A percentile compares a stretch with the other conserved stretches of the same genome.
Evolutionary conservation across 2,888 invertebrate species (phyloP).

Genomic region (Drosophila tanythrix): DNA sequence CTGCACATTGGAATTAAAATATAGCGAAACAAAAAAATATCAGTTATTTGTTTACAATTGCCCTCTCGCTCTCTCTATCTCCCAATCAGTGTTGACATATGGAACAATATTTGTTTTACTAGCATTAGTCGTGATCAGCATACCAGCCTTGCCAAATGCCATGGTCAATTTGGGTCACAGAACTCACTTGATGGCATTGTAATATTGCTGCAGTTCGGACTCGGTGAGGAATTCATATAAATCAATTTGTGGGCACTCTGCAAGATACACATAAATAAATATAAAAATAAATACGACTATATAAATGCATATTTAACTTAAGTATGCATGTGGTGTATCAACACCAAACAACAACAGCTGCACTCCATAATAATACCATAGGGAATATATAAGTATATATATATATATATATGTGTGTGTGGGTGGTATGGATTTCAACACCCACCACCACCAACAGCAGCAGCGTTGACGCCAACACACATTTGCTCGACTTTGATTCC

Average conservation of each 20-base stretch:
- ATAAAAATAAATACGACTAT: conserved; percentile 62
- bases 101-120: conserved; percentile 6
- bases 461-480: conserved; percentile 55
- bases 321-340: conserved; percentile 52
- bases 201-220: conserved; percentile 97
- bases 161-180: conserved; percentile 43
- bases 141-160: conserved; percentile 14
- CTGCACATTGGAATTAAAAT: not conserved
- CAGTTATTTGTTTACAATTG: not conserved
- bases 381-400: conserved; percentile 8
- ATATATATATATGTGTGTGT: conserved; percentile 12
- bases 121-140: conserved; percentile 21
- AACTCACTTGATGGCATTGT: conserved; percentile 89
- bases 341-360: conserved; percentile 54
- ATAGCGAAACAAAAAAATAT: not conserved
- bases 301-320: conserved; percentile 61
- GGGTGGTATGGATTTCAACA: conserved; percentile 57
- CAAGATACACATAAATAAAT: conserved; percentile 49
- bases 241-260: conserved; percentile 86
- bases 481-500: conserved; percentile 50
- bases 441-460: conserved; percentile 23
- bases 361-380: conserved; percentile 45
- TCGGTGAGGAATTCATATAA: conserved; percentile 96
- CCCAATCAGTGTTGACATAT: not conserved
- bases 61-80: not conserved